Evolutionary conservation across 2,797 vertebrate species (phyloP), one percentile per base, ranked within the genome.

Genomic region (Myripristis jacobus): DNA sequence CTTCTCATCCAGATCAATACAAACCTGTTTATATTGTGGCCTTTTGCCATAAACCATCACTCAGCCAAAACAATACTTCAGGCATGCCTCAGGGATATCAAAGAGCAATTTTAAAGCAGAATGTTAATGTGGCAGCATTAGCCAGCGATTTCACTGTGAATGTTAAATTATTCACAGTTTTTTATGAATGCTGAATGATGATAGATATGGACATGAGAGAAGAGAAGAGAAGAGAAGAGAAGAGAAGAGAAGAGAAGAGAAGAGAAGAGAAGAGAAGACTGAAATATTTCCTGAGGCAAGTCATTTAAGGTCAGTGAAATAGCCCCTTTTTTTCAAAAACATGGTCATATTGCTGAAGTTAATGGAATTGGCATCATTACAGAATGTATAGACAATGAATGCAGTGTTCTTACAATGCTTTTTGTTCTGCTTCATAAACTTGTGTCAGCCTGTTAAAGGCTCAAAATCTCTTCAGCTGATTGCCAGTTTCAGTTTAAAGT

Each of bases 1-100:
- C n/a, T 75, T 53, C 71, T 63, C 19, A 65, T 31, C 16, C 1
- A 27, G 75, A 91, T 92, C 90, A 76, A 88, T 92, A 65, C 68
- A 70, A 90, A 88, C 69, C 68, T 79, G 56, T 73, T 84, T 87
- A 71, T 60, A 62, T 81, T 47, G 63, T 74, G 77, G 44, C 68
- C 59, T 51, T 77, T 60, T 58, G 60, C 47, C 53, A 38, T 59
- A 54, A 79, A 86, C 81, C 72, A 86, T 73, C 86, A 75, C 52
- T 73, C 55, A 75, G 51, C 13, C 13, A 66, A 60, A 79, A 80
- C 70, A 48, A 76, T 61, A 68, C 83, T 78, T 46, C 54, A 19
- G 58, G 65, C 73, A 75, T 54, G 2, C 66, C 38, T 48, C 50
- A 56, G 29, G n/a, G 24, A 11, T 19, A 8, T 55, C 48, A 24